phyloP scores from a whole-genome alignment of 1,140 invertebrate genomes.

The Listronotus bonariensis region DNA sequence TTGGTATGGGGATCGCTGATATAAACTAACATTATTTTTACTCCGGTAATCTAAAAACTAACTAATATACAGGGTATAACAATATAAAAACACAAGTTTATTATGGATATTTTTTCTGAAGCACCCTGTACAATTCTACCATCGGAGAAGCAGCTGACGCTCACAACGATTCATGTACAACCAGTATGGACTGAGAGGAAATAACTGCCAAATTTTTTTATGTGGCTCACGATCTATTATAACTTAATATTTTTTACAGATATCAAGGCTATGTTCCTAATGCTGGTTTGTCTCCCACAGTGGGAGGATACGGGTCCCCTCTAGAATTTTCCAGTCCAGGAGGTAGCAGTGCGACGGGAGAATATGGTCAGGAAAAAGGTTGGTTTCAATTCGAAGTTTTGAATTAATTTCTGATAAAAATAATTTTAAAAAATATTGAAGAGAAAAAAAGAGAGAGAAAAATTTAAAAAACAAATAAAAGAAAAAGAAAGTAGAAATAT shows the following conservation, averaged over 20 bases:
- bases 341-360: constrained; percentile 37
- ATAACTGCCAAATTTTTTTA: neutral
- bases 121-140: too few relatives aligned
- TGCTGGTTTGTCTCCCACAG: constrained; percentile 56
- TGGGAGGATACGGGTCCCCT: constrained; percentile 44
- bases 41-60: too few relatives aligned
- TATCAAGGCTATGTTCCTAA: constrained; percentile 62
- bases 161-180: too few relatives aligned
- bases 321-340: constrained; percentile 48
- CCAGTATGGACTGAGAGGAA: too few relatives aligned
- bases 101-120: neutral
- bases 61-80: neutral
- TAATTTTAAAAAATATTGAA: too few relatives aligned
- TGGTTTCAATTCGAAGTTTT: too few relatives aligned
- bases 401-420: neutral
- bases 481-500: too few relatives aligned
- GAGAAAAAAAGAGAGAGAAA: neutral
- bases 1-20: too few relatives aligned
- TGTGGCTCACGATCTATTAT: neutral
- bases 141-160: too few relatives aligned
- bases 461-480: too few relatives aligned
- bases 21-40: too few relatives aligned
- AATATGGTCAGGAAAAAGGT: constrained; percentile 47
- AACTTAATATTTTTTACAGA: constrained; percentile 10
- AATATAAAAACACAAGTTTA: too few relatives aligned